Evolutionary conservation across 2,797 vertebrate species (phyloP), one percentile per base, ranked within the genome.

Genomic region (Hypotaenidia okinawae): DNA sequence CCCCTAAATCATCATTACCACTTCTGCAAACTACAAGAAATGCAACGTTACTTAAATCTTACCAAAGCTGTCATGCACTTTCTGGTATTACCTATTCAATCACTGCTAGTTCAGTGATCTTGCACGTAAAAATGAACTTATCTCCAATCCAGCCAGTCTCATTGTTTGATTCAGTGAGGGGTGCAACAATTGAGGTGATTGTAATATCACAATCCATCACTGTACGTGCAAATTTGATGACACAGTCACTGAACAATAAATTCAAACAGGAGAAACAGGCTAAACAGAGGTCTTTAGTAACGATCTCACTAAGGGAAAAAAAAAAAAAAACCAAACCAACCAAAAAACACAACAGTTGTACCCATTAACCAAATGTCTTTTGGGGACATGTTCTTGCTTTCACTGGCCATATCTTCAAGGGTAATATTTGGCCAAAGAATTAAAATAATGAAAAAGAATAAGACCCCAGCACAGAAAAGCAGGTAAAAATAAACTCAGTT

Each of bases 171-270:
- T 84, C 74, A 84, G 80, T 64, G 52, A 94, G 76, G 25, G 63
- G 81, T 75, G 32, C 62, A 81, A 81, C 67, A 91, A 89, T 73
- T 69, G 73, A 82, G 72, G 66, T 69, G 27, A 88, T 78, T 78
- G 73, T 39, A 88, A 49, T 84, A 93, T 76, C 85, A 81, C 76
- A 91, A 45, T 95, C 86, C 83, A 90, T 93, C 84, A 82, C 32
- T 54, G 10, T 17, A 66, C 0, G 7, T 82, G 66, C 49, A 91
- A 93, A 79, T 90, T 35, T 91, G 73, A 87, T 91, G 83, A 84
- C 87, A 93, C 39, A 79, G 63, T 69, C 77, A 81, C 52, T 88
- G 79, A 89, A 80, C 86, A 88, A 91, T 79, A 94, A 94, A 88
- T 84, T 37, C 69, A 90, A 62, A 92, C 27, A 73, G 0, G 9